Evolutionary conservation across 2,113 vertebrate genomes (phyloP).

Genomic region (Ailuropoda melanoleuca): DNA sequence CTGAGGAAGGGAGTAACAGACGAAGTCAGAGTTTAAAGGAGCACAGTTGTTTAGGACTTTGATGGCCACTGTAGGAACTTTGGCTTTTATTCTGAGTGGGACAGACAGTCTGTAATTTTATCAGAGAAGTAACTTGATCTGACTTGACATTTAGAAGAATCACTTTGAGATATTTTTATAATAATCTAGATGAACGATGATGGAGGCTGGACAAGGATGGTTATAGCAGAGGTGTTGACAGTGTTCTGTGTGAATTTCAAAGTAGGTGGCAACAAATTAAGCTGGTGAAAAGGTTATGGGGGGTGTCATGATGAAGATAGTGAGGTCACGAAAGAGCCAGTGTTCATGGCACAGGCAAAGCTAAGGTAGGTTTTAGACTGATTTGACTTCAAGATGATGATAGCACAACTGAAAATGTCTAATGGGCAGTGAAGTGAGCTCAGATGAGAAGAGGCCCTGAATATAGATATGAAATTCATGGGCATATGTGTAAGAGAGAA

Average conservation of each 20-base stretch:
- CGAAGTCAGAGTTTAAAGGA: neutral
- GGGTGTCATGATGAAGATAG: neutral
- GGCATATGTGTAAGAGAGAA: neutral
- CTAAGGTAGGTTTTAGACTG: neutral
- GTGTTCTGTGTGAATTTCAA: neutral
- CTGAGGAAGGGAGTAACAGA: neutral
- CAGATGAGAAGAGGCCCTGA: neutral
- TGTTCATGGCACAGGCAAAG: neutral
- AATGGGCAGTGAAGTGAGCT: neutral
- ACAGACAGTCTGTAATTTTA: neutral
- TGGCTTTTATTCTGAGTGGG: neutral
- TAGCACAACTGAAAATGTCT: neutral
- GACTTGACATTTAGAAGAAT: neutral
- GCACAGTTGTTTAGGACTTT: neutral
- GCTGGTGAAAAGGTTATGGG: neutral
- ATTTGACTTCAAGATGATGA: neutral
- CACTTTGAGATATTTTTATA: neutral
- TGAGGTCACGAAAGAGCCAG: neutral
- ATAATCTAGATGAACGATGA: neutral
- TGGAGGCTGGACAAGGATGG: neutral
- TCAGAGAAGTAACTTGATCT: neutral
- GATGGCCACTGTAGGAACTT: neutral
- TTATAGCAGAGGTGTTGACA: neutral
- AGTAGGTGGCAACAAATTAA: neutral
- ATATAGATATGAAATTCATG: neutral